phyloP scores from a whole-genome alignment of 2,888 invertebrate genomes.

The Mesopsocus fuscifrons region DNA sequence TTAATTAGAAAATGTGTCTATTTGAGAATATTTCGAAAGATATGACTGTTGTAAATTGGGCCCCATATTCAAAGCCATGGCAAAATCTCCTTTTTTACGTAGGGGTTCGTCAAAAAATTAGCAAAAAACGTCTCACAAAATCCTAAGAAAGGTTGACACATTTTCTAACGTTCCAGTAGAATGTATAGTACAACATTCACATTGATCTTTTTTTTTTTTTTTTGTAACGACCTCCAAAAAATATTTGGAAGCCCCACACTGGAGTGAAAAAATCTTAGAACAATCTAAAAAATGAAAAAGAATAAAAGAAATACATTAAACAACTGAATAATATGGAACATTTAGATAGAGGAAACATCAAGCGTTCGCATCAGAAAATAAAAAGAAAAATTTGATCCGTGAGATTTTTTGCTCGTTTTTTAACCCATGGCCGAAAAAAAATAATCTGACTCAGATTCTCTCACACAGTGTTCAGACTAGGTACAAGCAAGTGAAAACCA shows the following conservation, averaged over 20 bases:
- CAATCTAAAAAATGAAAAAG: too few relatives aligned
- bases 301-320: background rate
- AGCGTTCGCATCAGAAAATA: slow-evolving; percentile 8
- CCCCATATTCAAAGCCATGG: slow-evolving; percentile 22
- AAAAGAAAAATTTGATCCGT: slow-evolving; percentile 3
- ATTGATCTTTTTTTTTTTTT: slow-evolving; percentile 1
- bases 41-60: slow-evolving; percentile 8
- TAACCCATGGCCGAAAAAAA: slow-evolving; percentile 11
- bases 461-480: slow-evolving; percentile 15
- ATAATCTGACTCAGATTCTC: slow-evolving; percentile 4
- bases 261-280: too few relatives aligned
- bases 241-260: too few relatives aligned
- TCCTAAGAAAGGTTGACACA: slow-evolving; percentile 1
- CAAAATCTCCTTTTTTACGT: background rate
- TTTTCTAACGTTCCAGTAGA: slow-evolving; percentile 6
- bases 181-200: background rate
- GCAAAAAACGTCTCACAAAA: slow-evolving; percentile 12
- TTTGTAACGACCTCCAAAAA: slow-evolving; percentile 2
- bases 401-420: slow-evolving; percentile 3
- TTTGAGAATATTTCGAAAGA: slow-evolving; percentile 8
- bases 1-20: slow-evolving; percentile 48
- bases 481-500: too few relatives aligned
- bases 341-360: slow-evolving; percentile 5
- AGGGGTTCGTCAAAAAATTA: slow-evolving; percentile 10
- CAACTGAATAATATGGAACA: background rate